phyloP scores from a whole-genome alignment of 2,113 vertebrate genomes.

The Aythya baeri region DNA sequence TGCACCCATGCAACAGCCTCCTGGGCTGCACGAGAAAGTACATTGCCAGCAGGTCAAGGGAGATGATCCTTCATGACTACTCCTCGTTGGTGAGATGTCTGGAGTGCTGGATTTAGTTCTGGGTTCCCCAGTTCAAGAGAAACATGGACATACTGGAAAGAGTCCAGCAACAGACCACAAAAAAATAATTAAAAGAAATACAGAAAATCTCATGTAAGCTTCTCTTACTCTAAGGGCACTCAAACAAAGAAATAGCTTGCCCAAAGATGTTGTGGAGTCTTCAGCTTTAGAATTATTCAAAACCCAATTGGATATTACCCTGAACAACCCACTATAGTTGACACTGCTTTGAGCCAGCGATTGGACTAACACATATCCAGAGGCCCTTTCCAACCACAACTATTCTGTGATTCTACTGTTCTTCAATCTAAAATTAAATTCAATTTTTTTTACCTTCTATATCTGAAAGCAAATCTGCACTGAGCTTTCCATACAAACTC shows the following conservation, averaged over 20 bases:
- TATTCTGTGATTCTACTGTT: background rate
- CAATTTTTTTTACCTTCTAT: background rate
- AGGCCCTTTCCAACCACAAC: background rate
- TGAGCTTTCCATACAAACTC: background rate
- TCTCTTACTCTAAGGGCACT: background rate
- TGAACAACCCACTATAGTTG: background rate
- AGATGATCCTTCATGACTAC: background rate
- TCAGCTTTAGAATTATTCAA: background rate
- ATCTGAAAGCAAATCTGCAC: background rate
- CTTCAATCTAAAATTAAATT: background rate
- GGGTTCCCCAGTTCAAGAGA: background rate
- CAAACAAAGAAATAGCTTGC: background rate
- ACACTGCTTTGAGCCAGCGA: background rate
- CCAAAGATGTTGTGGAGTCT: background rate
- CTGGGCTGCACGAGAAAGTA: background rate
- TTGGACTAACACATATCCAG: background rate
- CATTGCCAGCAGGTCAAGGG: background rate
- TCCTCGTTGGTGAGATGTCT: background rate
- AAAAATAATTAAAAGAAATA: background rate
- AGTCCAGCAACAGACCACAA: background rate
- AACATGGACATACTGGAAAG: background rate
- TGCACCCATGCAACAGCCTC: background rate
- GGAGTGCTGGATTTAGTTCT: background rate
- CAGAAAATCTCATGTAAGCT: background rate
- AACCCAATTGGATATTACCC: background rate